Evolutionary conservation across 2,113 vertebrate species (phyloP).

Genomic region (Eurypyga helias): DNA sequence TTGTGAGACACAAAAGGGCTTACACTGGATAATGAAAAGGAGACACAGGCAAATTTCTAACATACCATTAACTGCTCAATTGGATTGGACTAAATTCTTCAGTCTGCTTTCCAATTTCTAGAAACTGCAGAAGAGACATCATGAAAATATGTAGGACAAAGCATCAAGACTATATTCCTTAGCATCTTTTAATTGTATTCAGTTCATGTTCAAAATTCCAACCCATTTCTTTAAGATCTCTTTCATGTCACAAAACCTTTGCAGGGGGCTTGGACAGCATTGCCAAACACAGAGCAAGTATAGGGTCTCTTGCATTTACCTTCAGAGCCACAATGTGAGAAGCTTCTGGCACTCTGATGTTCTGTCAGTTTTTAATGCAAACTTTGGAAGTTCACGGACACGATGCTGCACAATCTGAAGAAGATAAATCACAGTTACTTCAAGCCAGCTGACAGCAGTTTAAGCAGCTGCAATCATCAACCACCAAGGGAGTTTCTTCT

Average conservation of each 20-base stretch:
- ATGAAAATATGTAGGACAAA: not conserved
- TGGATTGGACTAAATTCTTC: not conserved
- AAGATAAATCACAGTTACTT: conserved; percentile 99
- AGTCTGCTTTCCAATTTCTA: not conserved
- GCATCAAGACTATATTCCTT: not conserved
- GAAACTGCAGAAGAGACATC: not conserved
- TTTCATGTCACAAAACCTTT: not conserved
- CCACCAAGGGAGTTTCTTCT: conserved; percentile 88
- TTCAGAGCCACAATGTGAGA: conserved; percentile 11
- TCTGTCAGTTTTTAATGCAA: conserved; percentile 77
- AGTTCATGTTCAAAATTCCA: not conserved
- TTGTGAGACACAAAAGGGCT: not conserved
- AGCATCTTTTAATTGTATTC: not conserved
- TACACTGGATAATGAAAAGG: not conserved
- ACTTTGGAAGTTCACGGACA: conserved; percentile 83
- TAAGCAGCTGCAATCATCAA: conserved; percentile 95
- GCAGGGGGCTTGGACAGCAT: not conserved
- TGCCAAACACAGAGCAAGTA: not conserved
- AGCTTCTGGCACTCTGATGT: conserved; percentile 39
- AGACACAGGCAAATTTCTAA: not conserved
- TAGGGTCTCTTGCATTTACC: not conserved
- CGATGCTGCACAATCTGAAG: conserved; percentile 83
- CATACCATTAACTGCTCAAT: not conserved
- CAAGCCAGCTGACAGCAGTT: conserved; percentile 94
- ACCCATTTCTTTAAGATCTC: not conserved